Conservation (phyloP, 2,888 invertebrate species). For the Corbicula japonica region DNA sequence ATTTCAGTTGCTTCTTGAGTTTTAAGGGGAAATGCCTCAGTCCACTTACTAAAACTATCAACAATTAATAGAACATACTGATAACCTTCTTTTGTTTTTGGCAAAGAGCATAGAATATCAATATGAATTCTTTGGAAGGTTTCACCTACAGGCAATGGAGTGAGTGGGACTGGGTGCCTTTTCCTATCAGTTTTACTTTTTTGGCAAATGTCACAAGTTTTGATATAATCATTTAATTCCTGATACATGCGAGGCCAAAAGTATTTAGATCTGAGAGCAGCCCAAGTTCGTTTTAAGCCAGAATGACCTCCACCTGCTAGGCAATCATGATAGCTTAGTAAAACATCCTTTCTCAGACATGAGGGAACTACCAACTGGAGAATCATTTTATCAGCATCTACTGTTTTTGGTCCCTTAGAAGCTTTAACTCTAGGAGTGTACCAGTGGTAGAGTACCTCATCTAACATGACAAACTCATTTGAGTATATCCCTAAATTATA, state of each 20-base stretch:
- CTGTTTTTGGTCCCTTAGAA: background rate
- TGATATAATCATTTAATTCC: constrained; percentile 45
- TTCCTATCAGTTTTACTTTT: constrained; percentile 26
- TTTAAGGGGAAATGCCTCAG: constrained; percentile 56
- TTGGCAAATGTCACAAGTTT: constrained; percentile 57
- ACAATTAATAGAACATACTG: no score
- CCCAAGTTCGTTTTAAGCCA: constrained; percentile 37
- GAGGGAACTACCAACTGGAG: constrained; percentile 46
- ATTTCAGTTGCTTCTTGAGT: constrained; percentile 61
- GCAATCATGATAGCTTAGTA: constrained; percentile 32
- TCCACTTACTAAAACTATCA: constrained; percentile 56
- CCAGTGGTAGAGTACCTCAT: constrained; percentile 20
- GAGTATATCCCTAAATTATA: no score
- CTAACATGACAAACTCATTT: no score
- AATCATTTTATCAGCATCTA: constrained; percentile 20
- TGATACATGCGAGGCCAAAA: constrained; percentile 53
- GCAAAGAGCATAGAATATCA: no score
- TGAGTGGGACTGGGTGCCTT: constrained; percentile 32
- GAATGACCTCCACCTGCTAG: constrained; percentile 44
- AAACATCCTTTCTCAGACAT: no score
- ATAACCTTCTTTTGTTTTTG: no score
- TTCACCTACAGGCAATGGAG: constrained; percentile 44
- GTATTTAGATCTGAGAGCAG: constrained; percentile 44
- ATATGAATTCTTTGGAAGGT: constrained; percentile 42
- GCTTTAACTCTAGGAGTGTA: no score